A percentile compares a stretch with the other conserved stretches of the same genome.
Conservation (phyloP, 2,797 vertebrate genomes). For the Betta splendens region DNA sequence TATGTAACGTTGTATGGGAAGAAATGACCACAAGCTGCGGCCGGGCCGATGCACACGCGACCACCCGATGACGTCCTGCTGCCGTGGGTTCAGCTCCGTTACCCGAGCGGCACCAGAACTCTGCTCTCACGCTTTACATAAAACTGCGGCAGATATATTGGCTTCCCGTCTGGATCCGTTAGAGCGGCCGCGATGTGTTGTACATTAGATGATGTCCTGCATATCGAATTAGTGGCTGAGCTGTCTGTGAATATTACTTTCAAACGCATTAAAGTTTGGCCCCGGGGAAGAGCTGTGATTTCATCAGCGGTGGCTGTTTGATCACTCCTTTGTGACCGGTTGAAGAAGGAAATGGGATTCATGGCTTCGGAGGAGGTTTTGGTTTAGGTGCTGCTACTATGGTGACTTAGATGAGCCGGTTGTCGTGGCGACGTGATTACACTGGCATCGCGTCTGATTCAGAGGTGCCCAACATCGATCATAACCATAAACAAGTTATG, state of each 20-base stretch:
- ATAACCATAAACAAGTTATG: no score
- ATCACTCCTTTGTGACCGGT: slow-evolving; percentile 38
- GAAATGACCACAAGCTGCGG: not conserved
- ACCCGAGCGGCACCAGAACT: slow-evolving; percentile 25
- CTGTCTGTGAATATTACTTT: slow-evolving; percentile 56
- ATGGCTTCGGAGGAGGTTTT: slow-evolving; percentile 5
- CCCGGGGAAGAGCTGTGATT: slow-evolving; percentile 24
- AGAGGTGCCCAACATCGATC: no score
- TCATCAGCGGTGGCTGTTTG: slow-evolving; percentile 26
- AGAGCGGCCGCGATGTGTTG: slow-evolving; percentile 35
- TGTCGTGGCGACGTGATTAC: not conserved
- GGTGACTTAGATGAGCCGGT: slow-evolving; percentile 13
- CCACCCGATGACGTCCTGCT: not conserved
- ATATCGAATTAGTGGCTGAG: slow-evolving; percentile 58
- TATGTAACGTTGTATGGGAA: not conserved
- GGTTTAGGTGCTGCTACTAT: slow-evolving; percentile 11
- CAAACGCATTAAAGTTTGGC: slow-evolving; percentile 33
- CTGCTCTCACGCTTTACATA: slow-evolving; percentile 18
- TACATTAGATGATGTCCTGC: slow-evolving; percentile 51
- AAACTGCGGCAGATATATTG: slow-evolving; percentile 44
- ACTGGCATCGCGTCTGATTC: no score
- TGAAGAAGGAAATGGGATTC: slow-evolving; percentile 24
- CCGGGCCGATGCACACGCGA: not conserved
- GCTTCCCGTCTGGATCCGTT: slow-evolving; percentile 51
- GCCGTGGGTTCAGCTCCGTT: slow-evolving; percentile 7